Conservation (phyloP, 2,888 invertebrate genomes). For the Microctonus hyperodae region DNA sequence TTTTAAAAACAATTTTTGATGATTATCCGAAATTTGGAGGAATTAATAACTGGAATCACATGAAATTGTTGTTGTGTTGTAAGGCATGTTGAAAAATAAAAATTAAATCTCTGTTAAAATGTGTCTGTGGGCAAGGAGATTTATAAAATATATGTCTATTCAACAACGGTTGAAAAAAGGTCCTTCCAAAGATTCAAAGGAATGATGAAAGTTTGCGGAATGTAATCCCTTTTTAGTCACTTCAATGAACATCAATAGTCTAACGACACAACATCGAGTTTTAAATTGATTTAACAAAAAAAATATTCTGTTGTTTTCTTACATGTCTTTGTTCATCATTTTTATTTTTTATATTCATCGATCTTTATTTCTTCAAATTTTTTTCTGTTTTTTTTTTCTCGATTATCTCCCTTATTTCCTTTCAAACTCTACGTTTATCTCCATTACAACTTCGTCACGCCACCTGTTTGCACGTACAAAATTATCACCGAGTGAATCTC, state of each 20-base stretch:
- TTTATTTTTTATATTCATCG: background rate
- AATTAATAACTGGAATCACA: too few species aligned
- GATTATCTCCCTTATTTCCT: too few species aligned
- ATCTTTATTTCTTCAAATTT: background rate
- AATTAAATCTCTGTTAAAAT: too few species aligned
- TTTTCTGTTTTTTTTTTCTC: background rate
- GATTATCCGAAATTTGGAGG: too few species aligned
- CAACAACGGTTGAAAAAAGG: constrained; percentile 53
- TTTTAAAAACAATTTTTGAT: too few species aligned
- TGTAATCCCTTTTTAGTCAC: constrained; percentile 25
- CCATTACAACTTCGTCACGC: constrained; percentile 27
- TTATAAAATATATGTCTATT: constrained; percentile 65
- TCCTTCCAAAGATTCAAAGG: constrained; percentile 18
- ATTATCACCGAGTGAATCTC: constrained; percentile 33
- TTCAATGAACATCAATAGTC: constrained; percentile 17
- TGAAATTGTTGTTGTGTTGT: too few species aligned
- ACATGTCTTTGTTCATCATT: background rate
- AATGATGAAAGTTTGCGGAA: constrained; percentile 23
- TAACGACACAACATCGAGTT: constrained; percentile 11
- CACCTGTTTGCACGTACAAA: constrained; percentile 41
- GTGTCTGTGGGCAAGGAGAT: constrained; percentile 53
- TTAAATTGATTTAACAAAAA: constrained; percentile 12
- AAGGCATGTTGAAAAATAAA: too few species aligned
- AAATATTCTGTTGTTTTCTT: constrained; percentile 21
- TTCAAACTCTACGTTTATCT: too few species aligned